Evolutionary conservation across 2,113 vertebrate species (phyloP).

Genomic region (Python bivittatus): DNA sequence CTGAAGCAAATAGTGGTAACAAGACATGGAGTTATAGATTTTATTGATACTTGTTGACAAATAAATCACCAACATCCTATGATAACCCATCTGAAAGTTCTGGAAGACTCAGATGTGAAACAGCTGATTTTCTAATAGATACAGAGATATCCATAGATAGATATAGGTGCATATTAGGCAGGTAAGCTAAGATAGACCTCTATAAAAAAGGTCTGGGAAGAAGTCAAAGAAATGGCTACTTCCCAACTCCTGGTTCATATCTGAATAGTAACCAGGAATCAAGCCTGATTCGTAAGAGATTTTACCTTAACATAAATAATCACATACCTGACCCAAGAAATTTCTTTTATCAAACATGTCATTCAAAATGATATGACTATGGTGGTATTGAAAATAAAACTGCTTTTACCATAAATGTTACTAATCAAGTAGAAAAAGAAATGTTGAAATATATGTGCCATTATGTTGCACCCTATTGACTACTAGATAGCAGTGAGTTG

Average conservation of each 20-base stretch:
- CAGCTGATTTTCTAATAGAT: neutral
- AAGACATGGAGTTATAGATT: neutral
- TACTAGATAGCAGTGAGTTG: conserved; percentile 3
- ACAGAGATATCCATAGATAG: no score
- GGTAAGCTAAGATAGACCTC: neutral
- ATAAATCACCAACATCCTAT: neutral
- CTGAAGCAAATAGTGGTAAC: neutral
- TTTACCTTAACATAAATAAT: neutral
- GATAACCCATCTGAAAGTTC: neutral
- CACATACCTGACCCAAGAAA: neutral
- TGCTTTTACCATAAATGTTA: neutral
- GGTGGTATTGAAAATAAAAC: neutral
- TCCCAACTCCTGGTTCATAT: neutral
- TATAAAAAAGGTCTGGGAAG: neutral
- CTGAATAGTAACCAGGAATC: neutral
- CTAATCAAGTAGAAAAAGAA: neutral
- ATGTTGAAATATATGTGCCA: neutral
- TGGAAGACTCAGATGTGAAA: neutral
- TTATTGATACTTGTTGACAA: neutral
- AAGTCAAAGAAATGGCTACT: neutral
- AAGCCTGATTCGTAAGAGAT: neutral
- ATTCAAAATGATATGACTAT: neutral
- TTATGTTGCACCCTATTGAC: neutral
- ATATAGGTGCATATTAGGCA: neutral
- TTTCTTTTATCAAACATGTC: neutral